These are phyloP conservation scores for Anabacerthia variegaticeps DNA, from an alignment of 2,797 vertebrate genomes.

Conservation along the genomic window DNA sequence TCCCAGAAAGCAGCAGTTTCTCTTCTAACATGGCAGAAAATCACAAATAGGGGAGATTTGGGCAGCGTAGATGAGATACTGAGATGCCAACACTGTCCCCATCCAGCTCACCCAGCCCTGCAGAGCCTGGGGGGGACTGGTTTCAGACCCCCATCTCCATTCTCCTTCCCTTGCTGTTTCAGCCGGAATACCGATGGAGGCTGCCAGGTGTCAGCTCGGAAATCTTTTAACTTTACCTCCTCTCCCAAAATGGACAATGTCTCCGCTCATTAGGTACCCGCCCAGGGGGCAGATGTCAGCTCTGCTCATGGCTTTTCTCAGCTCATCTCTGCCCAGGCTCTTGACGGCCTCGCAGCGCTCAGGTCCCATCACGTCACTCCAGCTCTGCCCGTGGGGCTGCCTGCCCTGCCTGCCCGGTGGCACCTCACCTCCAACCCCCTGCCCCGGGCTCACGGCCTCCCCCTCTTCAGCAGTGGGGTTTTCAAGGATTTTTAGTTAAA, in stretches of 20 bases:
- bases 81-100: rapidly evolving
- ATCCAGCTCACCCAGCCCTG: background rate
- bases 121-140: rapidly evolving
- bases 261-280: constrained; percentile 21
- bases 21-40: background rate
- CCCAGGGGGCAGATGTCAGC: constrained; percentile 46
- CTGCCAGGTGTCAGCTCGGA: constrained; percentile 23
- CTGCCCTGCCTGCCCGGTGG: background rate
- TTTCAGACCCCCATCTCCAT: rapidly evolving
- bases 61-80: background rate
- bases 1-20: background rate
- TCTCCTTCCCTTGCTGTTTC: background rate
- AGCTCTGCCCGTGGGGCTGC: background rate
- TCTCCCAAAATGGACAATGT: constrained; percentile 52
- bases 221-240: background rate
- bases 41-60: background rate
- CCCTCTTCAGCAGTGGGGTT: background rate
- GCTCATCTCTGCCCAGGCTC: background rate
- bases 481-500: background rate
- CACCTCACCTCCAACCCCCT: rapidly evolving
- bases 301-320: constrained; percentile 42
- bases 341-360: background rate
- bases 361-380: background rate
- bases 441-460: rapidly evolving
- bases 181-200: background rate